Percentiles rank a stretch among this genome's conserved stretches.
These are phyloP conservation scores for Heliothis peltigera DNA, from an alignment of 2,888 invertebrate species.

Conservation along the genomic window DNA sequence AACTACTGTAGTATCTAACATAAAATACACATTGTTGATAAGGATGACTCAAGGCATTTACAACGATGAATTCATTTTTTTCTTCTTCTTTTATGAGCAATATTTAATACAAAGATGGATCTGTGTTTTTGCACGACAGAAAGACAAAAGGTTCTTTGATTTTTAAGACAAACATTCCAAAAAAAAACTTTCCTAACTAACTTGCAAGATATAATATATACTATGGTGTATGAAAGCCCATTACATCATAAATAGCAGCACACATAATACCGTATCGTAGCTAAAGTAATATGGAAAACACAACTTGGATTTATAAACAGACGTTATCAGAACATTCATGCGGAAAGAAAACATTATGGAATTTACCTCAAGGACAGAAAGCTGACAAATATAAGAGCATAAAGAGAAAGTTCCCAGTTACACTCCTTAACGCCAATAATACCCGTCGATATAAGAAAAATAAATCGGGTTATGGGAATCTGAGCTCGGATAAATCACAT, in stretches of 20 bases:
- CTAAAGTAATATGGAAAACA: no score
- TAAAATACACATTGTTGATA: slow-evolving; percentile 58
- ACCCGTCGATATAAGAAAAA: slow-evolving; percentile 74
- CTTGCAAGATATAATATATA: no score
- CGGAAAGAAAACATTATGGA: no score
- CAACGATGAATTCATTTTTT: slow-evolving; percentile 53
- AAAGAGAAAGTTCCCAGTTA: slow-evolving; percentile 44
- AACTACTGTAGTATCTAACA: slow-evolving; percentile 58
- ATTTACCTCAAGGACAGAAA: neutral
- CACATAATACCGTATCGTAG: no score
- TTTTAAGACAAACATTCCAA: no score
- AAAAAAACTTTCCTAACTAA: no score
- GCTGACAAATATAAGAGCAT: neutral
- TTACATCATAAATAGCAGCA: no score
- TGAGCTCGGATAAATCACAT: slow-evolving; percentile 84
- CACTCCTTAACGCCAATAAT: slow-evolving; percentile 67
- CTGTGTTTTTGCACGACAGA: slow-evolving; percentile 51
- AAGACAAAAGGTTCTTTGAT: slow-evolving; percentile 62
- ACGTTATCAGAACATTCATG: no score
- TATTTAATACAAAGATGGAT: slow-evolving; percentile 50
- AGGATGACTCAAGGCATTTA: slow-evolving; percentile 57
- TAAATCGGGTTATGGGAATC: slow-evolving; percentile 87
- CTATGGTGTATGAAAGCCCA: no score
- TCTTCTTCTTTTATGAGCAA: slow-evolving; percentile 41
- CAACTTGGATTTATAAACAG: no score